Evolutionary conservation across 2,797 vertebrate species (phyloP).

Genomic region (Sebastes steindachneri): DNA sequence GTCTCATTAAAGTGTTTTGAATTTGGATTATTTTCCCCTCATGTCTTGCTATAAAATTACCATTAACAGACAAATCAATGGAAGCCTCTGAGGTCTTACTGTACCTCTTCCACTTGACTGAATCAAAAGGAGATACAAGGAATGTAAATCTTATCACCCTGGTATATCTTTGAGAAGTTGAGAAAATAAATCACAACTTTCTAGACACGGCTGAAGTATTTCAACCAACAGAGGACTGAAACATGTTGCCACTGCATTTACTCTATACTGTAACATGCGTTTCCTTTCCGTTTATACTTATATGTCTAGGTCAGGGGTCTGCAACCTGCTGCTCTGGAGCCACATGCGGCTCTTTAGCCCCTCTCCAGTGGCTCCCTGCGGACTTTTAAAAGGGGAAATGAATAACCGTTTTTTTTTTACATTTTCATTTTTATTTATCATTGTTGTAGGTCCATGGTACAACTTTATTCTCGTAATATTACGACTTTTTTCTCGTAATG

Average conservation of each 20-base stretch:
- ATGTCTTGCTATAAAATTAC: background rate
- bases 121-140: background rate
- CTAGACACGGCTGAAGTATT: background rate
- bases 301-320: background rate
- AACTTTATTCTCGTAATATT: too few species aligned
- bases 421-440: too few species aligned
- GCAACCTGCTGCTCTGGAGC: too few species aligned
- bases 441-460: too few species aligned
- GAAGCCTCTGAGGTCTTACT: background rate
- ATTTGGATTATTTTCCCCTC: background rate
- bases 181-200: background rate
- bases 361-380: too few species aligned
- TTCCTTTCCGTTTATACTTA: background rate
- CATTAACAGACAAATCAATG: background rate
- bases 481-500: too few species aligned
- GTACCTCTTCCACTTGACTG: background rate
- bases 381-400: too few species aligned
- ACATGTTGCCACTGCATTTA: background rate
- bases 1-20: background rate
- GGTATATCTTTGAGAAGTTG: background rate
- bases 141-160: background rate
- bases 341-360: too few species aligned
- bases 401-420: too few species aligned
- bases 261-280: background rate
- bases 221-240: background rate